Conservation (phyloP, 2,113 vertebrate species). For the Eira barbara region DNA sequence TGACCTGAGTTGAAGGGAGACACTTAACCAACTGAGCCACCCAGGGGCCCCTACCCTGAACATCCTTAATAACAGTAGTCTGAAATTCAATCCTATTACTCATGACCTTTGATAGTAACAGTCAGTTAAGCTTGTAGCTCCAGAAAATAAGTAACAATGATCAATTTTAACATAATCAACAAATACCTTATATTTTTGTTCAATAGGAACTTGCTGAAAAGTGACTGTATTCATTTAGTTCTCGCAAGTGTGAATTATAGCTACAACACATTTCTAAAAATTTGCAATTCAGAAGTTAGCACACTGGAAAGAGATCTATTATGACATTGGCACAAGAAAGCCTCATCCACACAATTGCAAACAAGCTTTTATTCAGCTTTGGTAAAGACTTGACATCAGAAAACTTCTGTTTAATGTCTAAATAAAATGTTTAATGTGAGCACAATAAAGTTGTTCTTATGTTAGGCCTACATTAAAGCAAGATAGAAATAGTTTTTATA, state of each 20-base stretch:
- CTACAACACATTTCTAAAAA: slow-evolving; percentile 11
- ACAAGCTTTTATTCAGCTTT: slow-evolving; percentile 47
- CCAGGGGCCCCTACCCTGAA: not conserved
- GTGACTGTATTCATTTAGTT: slow-evolving; percentile 21
- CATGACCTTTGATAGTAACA: not conserved
- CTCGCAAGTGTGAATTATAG: slow-evolving; percentile 43
- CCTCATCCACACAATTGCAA: slow-evolving; percentile 49
- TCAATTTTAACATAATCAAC: slow-evolving; percentile 21
- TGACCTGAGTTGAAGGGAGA: not conserved
- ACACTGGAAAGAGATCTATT: slow-evolving; percentile 41
- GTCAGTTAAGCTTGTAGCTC: not conserved
- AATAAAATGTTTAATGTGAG: slow-evolving; percentile 64
- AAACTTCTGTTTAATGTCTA: slow-evolving; percentile 63
- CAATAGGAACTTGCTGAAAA: slow-evolving; percentile 24
- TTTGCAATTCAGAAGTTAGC: slow-evolving; percentile 37
- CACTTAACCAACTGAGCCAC: not conserved
- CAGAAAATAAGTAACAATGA: slow-evolving; percentile 19
- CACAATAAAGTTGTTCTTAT: slow-evolving; percentile 58
- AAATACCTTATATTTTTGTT: not conserved
- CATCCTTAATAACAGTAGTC: not conserved
- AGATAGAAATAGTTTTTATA: slow-evolving; percentile 53
- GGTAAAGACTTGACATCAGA: slow-evolving; percentile 11
- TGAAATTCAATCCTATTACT: not conserved
- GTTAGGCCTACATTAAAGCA: slow-evolving; percentile 49
- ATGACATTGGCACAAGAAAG: slow-evolving; percentile 39